Evolutionary conservation across 1,140 invertebrate species (phyloP), one percentile per base, ranked within the genome.

Genomic region (Drosophila obscura): DNA sequence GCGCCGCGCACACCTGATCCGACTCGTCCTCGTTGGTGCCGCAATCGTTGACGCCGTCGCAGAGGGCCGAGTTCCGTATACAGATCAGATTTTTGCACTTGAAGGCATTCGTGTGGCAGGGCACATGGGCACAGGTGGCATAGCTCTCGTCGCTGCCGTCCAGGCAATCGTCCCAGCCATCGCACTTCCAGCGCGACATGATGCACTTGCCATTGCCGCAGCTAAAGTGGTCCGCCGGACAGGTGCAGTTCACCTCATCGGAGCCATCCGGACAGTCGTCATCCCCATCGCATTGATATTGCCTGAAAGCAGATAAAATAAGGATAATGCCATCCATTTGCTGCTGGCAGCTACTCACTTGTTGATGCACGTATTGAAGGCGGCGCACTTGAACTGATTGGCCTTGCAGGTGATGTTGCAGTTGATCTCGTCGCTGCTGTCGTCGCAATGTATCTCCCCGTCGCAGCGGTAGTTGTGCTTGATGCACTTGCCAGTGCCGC

Each of bases 231-330:
- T 97, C 97, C 87, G 98, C 97, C 0, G 97, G 98, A 92, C 97
- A 97, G 13, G 96, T 93, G 0, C 93, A 92, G 73, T 96, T 95
- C 0, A 95, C 92, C 92, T 99, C 98, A 91, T 99, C 98, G 24
- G 96, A 97, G 28, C 96, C 96, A 92, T 99, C 98, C 0, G 97
- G 97, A 83, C 98, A 99, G 84, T 99, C 98, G 79, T 98, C 97
- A 50, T 98, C 97, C 92, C 80, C 52, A 77, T 91, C 1, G 41
- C 90, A 91, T 49, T 91, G 74, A 50, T 91, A 91, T 80, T 91
- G 88, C 22, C 89, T 91, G 26, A 6, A 53, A 52, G 2, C 0
- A 9, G 22, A 31, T 13, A 3, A 7, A 45, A 52, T 35, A 1
- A 8, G 41, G 13, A n/a, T 11, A 35, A 6, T 6, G 5, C 4